Conservation (phyloP, 2,888 invertebrate genomes). For the Electrophaes corylata region DNA sequence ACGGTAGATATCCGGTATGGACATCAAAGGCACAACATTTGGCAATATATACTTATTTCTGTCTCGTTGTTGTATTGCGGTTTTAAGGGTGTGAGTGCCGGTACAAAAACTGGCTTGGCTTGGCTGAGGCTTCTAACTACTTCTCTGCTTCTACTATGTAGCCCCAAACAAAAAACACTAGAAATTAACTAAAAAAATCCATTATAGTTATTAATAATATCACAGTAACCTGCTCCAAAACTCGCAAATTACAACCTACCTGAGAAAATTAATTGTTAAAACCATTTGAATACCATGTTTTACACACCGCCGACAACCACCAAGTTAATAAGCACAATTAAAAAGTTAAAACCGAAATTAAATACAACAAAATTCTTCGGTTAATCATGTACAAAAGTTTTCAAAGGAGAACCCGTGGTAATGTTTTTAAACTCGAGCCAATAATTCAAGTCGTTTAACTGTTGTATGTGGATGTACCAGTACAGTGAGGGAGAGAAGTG, state of each 20-base stretch:
- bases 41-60: too few relatives aligned
- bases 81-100: too few relatives aligned
- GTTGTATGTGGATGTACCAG: slow-evolving; percentile 27
- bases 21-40: too few relatives aligned
- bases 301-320: slow-evolving; percentile 14
- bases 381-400: slow-evolving; percentile 21
- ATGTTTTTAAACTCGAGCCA: slow-evolving; percentile 26
- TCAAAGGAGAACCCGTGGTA: slow-evolving; percentile 26
- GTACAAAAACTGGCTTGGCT: too few relatives aligned
- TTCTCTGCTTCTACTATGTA: too few relatives aligned
- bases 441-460: slow-evolving; percentile 37
- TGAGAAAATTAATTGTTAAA: slow-evolving; percentile 1
- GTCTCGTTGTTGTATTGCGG: too few relatives aligned
- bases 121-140: too few relatives aligned
- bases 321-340: slow-evolving; percentile 12
- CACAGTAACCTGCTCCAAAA: too few relatives aligned
- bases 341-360: slow-evolving; percentile 4
- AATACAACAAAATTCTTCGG: slow-evolving; percentile 21
- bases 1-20: too few relatives aligned
- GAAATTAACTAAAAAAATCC: too few relatives aligned
- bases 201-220: too few relatives aligned
- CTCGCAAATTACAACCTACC: neutral
- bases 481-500: slow-evolving; percentile 30
- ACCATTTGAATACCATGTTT: slow-evolving; percentile 8
- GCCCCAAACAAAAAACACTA: too few relatives aligned